These are phyloP conservation scores for Malthinus flaveolus DNA, from an alignment of 2,888 invertebrate genomes.

Conservation along the genomic window DNA sequence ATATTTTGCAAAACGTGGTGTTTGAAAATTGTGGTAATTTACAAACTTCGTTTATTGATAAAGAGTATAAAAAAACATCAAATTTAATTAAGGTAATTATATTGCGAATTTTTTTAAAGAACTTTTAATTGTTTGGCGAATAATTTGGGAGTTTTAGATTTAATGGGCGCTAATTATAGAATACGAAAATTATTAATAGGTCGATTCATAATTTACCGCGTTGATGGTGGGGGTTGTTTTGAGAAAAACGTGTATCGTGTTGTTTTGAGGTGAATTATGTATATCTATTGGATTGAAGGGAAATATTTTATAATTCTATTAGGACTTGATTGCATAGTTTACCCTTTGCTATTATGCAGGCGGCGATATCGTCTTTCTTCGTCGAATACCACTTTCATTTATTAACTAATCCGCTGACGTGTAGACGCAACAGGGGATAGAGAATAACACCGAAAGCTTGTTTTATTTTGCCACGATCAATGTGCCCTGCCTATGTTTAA, in stretches of 20 bases:
- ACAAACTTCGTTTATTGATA: too few species aligned
- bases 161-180: too few species aligned
- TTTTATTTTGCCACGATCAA: slow-evolving; percentile 37
- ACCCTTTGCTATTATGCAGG: slow-evolving; percentile 24
- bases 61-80: too few species aligned
- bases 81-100: too few species aligned
- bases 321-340: slow-evolving; percentile 28
- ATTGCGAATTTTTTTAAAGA: too few species aligned
- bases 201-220: too few species aligned
- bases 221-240: too few species aligned
- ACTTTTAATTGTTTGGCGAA: too few species aligned
- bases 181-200: too few species aligned
- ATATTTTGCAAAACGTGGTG: too few species aligned
- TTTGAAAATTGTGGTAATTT: too few species aligned
- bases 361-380: slow-evolving; percentile 24
- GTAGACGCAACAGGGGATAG: slow-evolving; percentile 28
- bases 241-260: neutral
- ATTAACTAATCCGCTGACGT: slow-evolving; percentile 36
- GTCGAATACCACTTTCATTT: slow-evolving; percentile 33
- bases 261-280: slow-evolving; percentile 13
- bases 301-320: slow-evolving; percentile 34
- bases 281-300: slow-evolving; percentile 24
- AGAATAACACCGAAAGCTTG: slow-evolving; percentile 30
- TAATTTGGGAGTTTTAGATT: too few species aligned
- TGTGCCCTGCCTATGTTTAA: slow-evolving; percentile 33